Conservation (phyloP, 2,888 invertebrate genomes). For the Lasius platythorax region DNA sequence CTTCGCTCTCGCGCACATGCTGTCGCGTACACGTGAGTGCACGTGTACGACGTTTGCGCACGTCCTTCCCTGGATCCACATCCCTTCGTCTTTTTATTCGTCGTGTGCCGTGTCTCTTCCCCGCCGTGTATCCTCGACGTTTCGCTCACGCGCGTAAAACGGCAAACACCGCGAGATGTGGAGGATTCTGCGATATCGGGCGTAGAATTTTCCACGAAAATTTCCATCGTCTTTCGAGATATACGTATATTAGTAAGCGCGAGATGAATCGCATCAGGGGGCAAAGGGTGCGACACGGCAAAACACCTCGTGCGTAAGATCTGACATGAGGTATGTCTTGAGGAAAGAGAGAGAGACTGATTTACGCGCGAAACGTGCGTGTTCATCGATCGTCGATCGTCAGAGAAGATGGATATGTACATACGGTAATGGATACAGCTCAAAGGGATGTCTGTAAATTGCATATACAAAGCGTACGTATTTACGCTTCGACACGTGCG, state of each 20-base stretch:
- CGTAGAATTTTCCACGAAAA: conserved; percentile 54
- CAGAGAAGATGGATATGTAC: conserved; percentile 18
- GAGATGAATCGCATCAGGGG: conserved; percentile 52
- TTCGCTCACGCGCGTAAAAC: not conserved
- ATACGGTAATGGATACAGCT: conserved; percentile 34
- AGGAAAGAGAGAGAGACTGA: not conserved
- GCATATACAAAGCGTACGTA: conserved; percentile 9
- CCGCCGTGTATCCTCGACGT: not conserved
- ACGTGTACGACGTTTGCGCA: not conserved
- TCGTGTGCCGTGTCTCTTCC: conserved; percentile 8
- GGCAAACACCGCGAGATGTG: conserved; percentile 39
- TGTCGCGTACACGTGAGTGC: conserved; percentile 38
- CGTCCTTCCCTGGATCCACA: conserved; percentile 18
- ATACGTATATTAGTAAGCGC: conserved; percentile 4
- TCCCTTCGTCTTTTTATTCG: conserved; percentile 17
- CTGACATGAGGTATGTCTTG: not conserved
- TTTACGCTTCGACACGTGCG: not conserved
- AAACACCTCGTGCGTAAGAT: conserved; percentile 1
- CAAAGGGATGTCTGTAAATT: conserved; percentile 6
- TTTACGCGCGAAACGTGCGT: conserved; percentile 36
- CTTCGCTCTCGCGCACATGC: not conserved
- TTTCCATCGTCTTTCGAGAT: conserved; percentile 54
- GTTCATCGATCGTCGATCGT: conserved; percentile 34
- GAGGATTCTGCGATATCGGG: conserved; percentile 51
- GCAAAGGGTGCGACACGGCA: conserved; percentile 57